Conservation (phyloP, 2,888 invertebrate species). For the Dryobota labecula region DNA sequence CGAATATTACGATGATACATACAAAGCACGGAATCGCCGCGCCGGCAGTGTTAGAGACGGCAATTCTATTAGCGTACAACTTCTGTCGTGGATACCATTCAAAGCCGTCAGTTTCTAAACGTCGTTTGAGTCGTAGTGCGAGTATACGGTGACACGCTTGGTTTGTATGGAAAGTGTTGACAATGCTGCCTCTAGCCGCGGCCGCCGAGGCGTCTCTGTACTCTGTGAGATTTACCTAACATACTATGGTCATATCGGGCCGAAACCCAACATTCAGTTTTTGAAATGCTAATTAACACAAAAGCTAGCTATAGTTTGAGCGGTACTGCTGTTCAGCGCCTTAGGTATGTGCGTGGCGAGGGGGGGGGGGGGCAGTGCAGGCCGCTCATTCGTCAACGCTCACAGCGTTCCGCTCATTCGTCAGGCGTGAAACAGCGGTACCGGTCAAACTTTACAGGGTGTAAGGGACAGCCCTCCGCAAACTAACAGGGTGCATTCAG, state of each 20-base stretch:
- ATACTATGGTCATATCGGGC: not conserved
- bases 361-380: too few species aligned
- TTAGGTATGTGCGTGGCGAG: too few species aligned
- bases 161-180: not conserved
- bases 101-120: not conserved
- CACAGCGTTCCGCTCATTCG: too few species aligned
- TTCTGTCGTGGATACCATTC: not conserved
- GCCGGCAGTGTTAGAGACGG: not conserved
- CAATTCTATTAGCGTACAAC: not conserved
- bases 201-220: not conserved
- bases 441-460: too few species aligned
- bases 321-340: too few species aligned
- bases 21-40: not conserved
- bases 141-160: not conserved
- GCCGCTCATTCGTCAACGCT: too few species aligned
- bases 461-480: too few species aligned
- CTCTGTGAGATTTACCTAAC: not conserved
- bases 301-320: too few species aligned
- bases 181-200: not conserved
- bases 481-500: too few species aligned
- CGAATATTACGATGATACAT: not conserved
- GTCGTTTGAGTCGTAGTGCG: not conserved
- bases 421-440: too few species aligned
- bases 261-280: not conserved
- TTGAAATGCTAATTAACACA: not conserved